Evolutionary conservation across 2,113 vertebrate species (phyloP).

Genomic region (Calyptommatus sinebrachiatus): DNA sequence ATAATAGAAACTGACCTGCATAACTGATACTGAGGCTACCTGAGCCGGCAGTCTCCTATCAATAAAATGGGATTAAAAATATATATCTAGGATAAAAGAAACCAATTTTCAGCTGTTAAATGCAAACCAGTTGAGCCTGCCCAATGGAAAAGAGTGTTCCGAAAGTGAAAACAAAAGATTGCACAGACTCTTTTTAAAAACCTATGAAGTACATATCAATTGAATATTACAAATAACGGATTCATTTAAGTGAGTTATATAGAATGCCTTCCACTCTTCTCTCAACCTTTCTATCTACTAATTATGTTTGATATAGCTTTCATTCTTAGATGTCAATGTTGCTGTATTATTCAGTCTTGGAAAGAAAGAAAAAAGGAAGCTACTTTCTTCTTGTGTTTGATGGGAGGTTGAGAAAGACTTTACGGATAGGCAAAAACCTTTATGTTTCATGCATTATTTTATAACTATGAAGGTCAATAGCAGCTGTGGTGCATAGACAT

Average conservation of each 20-base stretch:
- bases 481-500: too few relatives aligned
- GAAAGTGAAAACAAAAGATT: slow-evolving; percentile 13
- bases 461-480: too few relatives aligned
- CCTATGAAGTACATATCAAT: not conserved
- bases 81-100: slow-evolving; percentile 26
- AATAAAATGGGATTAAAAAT: slow-evolving; percentile 22
- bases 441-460: too few relatives aligned
- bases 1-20: slow-evolving; percentile 42
- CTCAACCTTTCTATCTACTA: too few relatives aligned
- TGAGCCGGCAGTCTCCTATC: slow-evolving; percentile 27
- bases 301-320: not conserved
- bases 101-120: slow-evolving; percentile 29
- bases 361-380: slow-evolving; percentile 7
- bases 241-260: not conserved
- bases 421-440: too few relatives aligned
- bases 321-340: not conserved
- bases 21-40: not conserved
- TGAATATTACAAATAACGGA: not conserved
- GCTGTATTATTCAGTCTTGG: too few relatives aligned
- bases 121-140: slow-evolving; percentile 24
- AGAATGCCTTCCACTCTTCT: not conserved
- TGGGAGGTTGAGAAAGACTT: too few relatives aligned
- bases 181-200: not conserved
- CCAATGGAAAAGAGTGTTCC: not conserved
- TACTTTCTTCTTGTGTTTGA: not conserved